These are phyloP conservation scores for Ochropleura leucogaster DNA, from an alignment of 2,888 invertebrate species.

Conservation along the genomic window DNA sequence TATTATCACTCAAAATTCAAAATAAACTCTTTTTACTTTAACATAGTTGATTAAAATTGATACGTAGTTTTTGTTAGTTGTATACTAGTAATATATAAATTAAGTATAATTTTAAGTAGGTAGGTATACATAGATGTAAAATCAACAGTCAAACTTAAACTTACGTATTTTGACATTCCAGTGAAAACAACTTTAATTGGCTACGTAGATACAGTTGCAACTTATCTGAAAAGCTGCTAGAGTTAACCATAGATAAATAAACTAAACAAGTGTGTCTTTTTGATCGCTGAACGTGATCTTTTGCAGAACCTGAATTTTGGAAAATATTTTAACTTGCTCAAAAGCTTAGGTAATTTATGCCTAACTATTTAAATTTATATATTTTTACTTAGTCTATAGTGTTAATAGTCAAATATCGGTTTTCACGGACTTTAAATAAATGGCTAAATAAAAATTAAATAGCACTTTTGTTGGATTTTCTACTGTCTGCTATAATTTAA, in stretches of 20 bases:
- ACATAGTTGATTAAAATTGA: slow-evolving; percentile 12
- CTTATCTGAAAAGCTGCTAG: not conserved
- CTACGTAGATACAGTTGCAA: not conserved
- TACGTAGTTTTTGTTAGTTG: not conserved
- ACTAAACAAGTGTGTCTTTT: not conserved
- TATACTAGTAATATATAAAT: not conserved
- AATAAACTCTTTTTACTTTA: not conserved
- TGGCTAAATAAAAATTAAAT: not conserved
- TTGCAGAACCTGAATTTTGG: not conserved
- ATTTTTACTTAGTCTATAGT: no score
- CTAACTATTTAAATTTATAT: no score
- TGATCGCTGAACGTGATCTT: not conserved
- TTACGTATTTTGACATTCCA: not conserved
- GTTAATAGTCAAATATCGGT: not conserved
- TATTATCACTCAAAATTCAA: slow-evolving; percentile 14
- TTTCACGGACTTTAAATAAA: not conserved
- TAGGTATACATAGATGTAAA: not conserved
- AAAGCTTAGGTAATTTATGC: not conserved
- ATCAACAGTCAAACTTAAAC: slow-evolving; percentile 1
- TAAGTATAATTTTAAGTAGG: not conserved
- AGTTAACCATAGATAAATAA: not conserved
- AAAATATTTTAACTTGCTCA: no score
- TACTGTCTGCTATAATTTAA: not conserved
- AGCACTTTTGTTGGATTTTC: not conserved
- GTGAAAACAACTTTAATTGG: not conserved